Percentiles rank a stretch among this genome's conserved stretches.
phyloP scores from a whole-genome alignment of 2,888 invertebrate genomes.

The Cephus spinipes region DNA sequence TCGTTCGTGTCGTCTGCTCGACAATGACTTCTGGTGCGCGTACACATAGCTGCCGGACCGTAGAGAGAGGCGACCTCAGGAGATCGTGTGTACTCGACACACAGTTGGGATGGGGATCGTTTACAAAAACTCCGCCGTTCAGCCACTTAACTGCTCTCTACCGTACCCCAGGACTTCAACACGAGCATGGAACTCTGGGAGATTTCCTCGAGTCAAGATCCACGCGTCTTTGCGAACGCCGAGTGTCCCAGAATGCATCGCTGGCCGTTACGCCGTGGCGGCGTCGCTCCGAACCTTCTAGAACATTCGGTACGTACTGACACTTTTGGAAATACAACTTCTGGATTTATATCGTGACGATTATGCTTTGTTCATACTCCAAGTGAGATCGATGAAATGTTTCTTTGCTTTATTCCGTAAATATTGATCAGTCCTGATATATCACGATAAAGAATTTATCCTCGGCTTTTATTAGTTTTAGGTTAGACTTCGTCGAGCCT shows the following conservation, averaged over 20 bases:
- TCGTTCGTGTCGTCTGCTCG: neutral
- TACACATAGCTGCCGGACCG: neutral
- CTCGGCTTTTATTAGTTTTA: neutral
- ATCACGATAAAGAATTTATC: neutral
- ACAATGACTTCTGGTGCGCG: slow-evolving; percentile 9
- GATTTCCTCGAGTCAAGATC: neutral
- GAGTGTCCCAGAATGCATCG: neutral
- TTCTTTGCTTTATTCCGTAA: neutral
- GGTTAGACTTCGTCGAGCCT: neutral
- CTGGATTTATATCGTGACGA: neutral
- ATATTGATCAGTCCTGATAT: neutral
- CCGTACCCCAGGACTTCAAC: neutral
- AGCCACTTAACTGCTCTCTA: slow-evolving; percentile 20
- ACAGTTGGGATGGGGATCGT: slow-evolving; percentile 39
- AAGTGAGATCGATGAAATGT: neutral
- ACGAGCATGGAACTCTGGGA: neutral
- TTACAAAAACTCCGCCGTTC: slow-evolving; percentile 44
- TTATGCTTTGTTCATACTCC: neutral
- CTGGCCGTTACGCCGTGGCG: neutral
- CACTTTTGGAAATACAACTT: neutral
- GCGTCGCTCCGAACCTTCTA: neutral
- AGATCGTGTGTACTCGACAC: slow-evolving; percentile 30
- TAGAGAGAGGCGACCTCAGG: slow-evolving; percentile 6
- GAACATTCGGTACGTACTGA: neutral
- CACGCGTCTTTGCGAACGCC: neutral